phyloP scores from a whole-genome alignment of 2,113 vertebrate species.

The Corythoichthys haematopterus region DNA sequence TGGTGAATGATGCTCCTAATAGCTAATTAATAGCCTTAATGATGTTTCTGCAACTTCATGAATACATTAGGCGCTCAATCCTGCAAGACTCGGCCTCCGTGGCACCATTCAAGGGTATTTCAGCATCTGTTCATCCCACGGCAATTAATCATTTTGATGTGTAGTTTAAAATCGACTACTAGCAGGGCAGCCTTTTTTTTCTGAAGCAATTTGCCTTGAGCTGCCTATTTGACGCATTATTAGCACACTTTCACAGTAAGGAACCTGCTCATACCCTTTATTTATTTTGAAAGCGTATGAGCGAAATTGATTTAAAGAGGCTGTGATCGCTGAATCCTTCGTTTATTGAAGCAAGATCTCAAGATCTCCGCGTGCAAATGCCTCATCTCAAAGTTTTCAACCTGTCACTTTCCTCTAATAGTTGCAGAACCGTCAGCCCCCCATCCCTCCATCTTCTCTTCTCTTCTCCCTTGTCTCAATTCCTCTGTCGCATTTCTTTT shows the following conservation, averaged over 20 bases:
- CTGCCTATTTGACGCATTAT: slow-evolving; percentile 90
- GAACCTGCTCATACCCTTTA: slow-evolving; percentile 62
- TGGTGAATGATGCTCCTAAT: slow-evolving; percentile 61
- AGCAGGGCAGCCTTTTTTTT: slow-evolving; percentile 76
- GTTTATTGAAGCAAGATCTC: slow-evolving; percentile 71
- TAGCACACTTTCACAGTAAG: slow-evolving; percentile 86
- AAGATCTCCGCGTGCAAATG: slow-evolving; percentile 63
- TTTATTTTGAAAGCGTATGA: slow-evolving; percentile 47
- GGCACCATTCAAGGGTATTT: slow-evolving; percentile 85
- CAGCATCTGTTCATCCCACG: slow-evolving; percentile 92
- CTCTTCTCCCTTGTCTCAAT: slow-evolving; percentile 46
- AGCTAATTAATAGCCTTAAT: slow-evolving; percentile 91
- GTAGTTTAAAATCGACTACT: slow-evolving; percentile 94
- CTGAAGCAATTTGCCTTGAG: slow-evolving; percentile 94
- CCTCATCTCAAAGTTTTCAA: slow-evolving; percentile 71
- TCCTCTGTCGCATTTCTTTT: slow-evolving; percentile 62
- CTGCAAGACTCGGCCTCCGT: slow-evolving; percentile 71
- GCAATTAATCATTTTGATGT: slow-evolving; percentile 99
- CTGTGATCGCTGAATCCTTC: slow-evolving; percentile 60
- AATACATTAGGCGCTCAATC: slow-evolving; percentile 82
- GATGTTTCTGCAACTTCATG: slow-evolving; percentile 82
- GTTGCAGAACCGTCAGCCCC: slow-evolving; percentile 40
- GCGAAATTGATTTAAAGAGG: slow-evolving; percentile 77
- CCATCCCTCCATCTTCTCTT: slow-evolving; percentile 19
- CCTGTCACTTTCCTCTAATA: slow-evolving; percentile 65